A percentile compares a stretch with the other conserved stretches of the same genome.
These are phyloP conservation scores for Leptinotarsa tumamoca DNA, from an alignment of 2,888 invertebrate genomes.

Conservation along the genomic window DNA sequence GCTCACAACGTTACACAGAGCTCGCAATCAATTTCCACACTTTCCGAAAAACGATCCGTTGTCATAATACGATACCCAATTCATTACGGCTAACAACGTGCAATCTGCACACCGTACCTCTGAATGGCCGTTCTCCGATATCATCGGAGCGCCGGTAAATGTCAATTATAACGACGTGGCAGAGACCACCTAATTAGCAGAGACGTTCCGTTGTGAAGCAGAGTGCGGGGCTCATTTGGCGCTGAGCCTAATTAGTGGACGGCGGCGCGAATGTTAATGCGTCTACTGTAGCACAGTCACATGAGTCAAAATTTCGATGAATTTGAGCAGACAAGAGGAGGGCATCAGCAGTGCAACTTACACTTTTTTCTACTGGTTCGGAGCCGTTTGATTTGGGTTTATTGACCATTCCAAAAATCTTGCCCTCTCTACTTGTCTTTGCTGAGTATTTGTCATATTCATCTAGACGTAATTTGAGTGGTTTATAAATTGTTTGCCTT, in stretches of 20 bases:
- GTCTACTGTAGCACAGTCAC: conserved; percentile 38
- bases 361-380: too few relatives aligned
- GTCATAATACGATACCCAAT: conserved; percentile 44
- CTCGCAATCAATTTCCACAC: conserved; percentile 9
- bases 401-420: too few relatives aligned
- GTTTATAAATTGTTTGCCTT: too few relatives aligned
- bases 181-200: conserved; percentile 51
- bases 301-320: too few relatives aligned
- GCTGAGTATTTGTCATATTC: too few relatives aligned
- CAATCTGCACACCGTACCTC: conserved; percentile 43
- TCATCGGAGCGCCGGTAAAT: conserved; percentile 49
- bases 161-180: conserved; percentile 50
- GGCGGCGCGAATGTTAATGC: conserved; percentile 44
- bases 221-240: conserved; percentile 44
- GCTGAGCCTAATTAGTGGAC: conserved; percentile 48
- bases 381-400: too few relatives aligned
- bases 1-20: too few relatives aligned
- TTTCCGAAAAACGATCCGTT: conserved; percentile 27
- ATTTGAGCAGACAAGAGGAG: too few relatives aligned
- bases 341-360: too few relatives aligned
- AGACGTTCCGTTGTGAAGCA: conserved; percentile 38
- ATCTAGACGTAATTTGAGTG: too few relatives aligned
- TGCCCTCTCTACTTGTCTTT: too few relatives aligned
- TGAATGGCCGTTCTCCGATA: conserved; percentile 50
- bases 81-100: conserved; percentile 42